Percentiles rank a stretch among this genome's conserved stretches.
Conservation (phyloP, 2,888 invertebrate species). For the Leptinotarsa juncta region DNA sequence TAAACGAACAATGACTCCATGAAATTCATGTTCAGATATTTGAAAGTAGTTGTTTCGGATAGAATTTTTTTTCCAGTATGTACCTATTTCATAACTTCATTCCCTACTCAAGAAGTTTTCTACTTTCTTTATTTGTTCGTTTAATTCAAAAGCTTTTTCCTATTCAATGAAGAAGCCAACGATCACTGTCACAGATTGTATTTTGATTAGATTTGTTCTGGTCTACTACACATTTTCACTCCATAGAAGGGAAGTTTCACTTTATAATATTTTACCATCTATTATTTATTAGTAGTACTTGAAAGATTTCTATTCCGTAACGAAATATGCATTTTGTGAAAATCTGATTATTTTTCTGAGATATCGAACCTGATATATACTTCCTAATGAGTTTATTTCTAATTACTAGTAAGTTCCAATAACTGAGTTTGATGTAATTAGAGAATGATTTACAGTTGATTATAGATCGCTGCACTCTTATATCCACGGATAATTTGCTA, state of each 20-base stretch:
- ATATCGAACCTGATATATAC: conserved; percentile 18
- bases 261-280: neutral
- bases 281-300: neutral
- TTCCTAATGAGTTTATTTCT: conserved; percentile 5
- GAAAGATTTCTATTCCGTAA: conserved; percentile 9
- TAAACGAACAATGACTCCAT: too few species aligned
- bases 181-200: conserved; percentile 1
- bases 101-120: too few species aligned
- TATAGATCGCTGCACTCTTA: neutral
- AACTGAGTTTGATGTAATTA: neutral
- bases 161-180: neutral
- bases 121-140: too few species aligned
- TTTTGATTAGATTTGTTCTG: neutral
- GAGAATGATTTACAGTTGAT: neutral
- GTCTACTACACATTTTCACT: conserved; percentile 14
- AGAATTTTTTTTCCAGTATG: too few species aligned
- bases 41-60: too few species aligned
- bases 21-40: too few species aligned
- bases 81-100: too few species aligned
- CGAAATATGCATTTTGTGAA: neutral
- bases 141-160: neutral
- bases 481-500: neutral
- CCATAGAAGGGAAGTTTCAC: conserved; percentile 5
- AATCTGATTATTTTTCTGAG: conserved; percentile 2
- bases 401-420: conserved; percentile 1